Percentiles rank a stretch among this genome's conserved stretches.
Evolutionary conservation across 2,113 vertebrate species (phyloP).

Genomic region (Bos indicus): DNA sequence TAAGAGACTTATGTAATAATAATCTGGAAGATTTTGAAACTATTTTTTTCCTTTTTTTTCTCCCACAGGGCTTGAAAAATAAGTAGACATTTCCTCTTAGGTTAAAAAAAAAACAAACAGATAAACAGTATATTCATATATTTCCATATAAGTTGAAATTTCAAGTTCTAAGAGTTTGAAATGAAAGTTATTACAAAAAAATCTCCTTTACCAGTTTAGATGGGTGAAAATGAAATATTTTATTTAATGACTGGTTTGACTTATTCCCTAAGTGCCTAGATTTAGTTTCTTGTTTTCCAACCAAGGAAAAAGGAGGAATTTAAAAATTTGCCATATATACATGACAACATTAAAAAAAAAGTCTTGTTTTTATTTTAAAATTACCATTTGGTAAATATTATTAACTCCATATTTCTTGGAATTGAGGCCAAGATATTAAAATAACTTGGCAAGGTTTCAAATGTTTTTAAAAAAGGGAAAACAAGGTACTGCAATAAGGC

Average conservation of each 20-base stretch:
- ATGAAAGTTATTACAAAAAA: neutral
- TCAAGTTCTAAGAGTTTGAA: neutral
- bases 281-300: neutral
- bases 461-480: neutral
- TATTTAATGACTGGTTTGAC: neutral
- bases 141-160: neutral
- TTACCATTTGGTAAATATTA: neutral
- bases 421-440: neutral
- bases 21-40: neutral
- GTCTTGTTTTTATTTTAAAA: neutral
- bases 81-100: neutral
- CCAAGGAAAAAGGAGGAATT: neutral
- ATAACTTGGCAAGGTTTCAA: neutral
- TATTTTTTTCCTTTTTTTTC: neutral
- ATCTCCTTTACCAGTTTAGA: neutral
- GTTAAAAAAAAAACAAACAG: neutral
- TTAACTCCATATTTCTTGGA: neutral
- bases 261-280: neutral
- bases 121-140: neutral
- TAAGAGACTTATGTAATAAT: slow-evolving; percentile 34
- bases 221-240: neutral
- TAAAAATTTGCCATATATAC: neutral
- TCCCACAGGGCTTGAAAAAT: neutral
- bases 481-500: neutral
- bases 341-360: neutral